phyloP scores from a whole-genome alignment of 2,888 invertebrate genomes.

The Drosophila longiperda region DNA sequence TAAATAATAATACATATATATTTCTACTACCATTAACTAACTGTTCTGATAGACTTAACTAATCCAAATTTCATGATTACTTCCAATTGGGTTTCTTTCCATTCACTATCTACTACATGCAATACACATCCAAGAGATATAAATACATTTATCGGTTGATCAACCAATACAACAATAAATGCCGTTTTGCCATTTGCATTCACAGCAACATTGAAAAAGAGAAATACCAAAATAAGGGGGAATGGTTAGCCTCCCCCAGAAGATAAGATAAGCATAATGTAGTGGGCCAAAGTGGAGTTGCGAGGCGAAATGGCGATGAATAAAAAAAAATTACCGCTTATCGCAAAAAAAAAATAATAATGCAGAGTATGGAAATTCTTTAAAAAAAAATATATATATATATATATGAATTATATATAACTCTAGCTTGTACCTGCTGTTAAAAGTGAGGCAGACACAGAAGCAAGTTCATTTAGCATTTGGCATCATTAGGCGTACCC shows the following conservation, averaged over 20 bases:
- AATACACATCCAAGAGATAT: constrained; percentile 24
- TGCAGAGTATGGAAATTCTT: constrained; percentile 25
- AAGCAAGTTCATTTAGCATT: constrained; percentile 37
- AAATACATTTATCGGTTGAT: constrained; percentile 3
- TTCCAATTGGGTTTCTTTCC: constrained; percentile 3
- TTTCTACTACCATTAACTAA: neutral
- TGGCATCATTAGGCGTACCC: constrained; percentile 40
- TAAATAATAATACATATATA: neutral
- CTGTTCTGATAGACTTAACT: neutral
- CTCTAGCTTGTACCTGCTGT: neutral
- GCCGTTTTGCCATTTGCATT: constrained; percentile 46
- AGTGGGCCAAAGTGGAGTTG: constrained; percentile 36
- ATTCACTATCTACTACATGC: constrained; percentile 29
- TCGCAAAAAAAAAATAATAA: constrained; percentile 9
- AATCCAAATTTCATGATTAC: constrained; percentile 3
- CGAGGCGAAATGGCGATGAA: constrained; percentile 20
- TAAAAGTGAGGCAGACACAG: constrained; percentile 1
- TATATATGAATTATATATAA: neutral
- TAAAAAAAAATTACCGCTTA: constrained; percentile 34
- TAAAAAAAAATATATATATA: neutral
- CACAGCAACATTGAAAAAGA: constrained; percentile 5
- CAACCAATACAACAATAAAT: neutral
- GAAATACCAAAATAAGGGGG: constrained; percentile 1
- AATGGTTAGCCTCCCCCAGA: constrained; percentile 3
- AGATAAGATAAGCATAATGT: constrained; percentile 49